Evolutionary conservation across 2,797 vertebrate species (phyloP).

Genomic region (Enteromius paludinosus): DNA sequence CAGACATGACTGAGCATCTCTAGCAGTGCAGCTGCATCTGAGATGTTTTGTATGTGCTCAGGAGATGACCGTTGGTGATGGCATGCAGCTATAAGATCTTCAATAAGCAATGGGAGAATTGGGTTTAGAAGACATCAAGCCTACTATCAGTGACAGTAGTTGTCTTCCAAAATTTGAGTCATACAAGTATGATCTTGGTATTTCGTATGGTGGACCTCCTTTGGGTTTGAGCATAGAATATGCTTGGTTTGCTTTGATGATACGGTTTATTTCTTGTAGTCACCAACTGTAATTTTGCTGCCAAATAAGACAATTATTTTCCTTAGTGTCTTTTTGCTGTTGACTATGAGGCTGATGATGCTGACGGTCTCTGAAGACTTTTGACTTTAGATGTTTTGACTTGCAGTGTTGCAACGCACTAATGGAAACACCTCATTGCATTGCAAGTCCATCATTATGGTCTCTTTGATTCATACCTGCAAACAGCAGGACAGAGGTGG

Average conservation of each 20-base stretch:
- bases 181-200: background rate
- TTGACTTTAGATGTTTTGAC: too few species aligned
- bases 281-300: too few species aligned
- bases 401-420: too few species aligned
- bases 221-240: background rate
- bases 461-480: too few species aligned
- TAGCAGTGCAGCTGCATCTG: background rate
- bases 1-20: background rate
- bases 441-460: too few species aligned
- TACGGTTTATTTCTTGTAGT: background rate
- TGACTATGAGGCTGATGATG: too few species aligned
- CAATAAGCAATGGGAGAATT: background rate
- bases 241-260: background rate
- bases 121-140: background rate
- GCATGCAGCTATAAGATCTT: background rate
- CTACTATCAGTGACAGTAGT: background rate
- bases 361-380: too few species aligned
- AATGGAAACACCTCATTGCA: too few species aligned
- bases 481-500: too few species aligned
- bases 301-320: too few species aligned
- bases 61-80: background rate
- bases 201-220: background rate
- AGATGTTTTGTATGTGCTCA: background rate
- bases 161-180: background rate
- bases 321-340: too few species aligned